A percentile compares a stretch with the other conserved stretches of the same genome.
phyloP scores from a whole-genome alignment of 2,888 invertebrate genomes.

The Limenitis arthemis region DNA sequence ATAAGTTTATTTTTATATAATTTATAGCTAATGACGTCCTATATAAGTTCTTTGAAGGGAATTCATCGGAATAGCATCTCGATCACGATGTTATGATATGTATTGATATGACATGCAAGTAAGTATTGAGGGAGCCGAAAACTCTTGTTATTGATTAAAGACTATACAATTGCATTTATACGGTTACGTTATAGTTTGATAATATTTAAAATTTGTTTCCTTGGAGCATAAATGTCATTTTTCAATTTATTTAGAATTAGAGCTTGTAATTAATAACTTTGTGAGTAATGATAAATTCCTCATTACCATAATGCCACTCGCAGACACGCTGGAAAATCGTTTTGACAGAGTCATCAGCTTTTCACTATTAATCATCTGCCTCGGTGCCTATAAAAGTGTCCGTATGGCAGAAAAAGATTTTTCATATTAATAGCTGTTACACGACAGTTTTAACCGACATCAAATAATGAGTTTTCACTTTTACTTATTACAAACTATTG shows the following conservation, averaged over 20 bases:
- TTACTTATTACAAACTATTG: no score
- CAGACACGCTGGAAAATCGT: constrained; percentile 7
- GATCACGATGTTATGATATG: no score
- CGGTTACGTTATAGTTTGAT: background rate
- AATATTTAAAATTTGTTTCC: background rate
- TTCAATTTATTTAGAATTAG: background rate
- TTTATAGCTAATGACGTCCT: no score
- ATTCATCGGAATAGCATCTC: no score
- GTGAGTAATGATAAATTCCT: constrained; percentile 6
- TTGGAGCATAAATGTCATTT: background rate
- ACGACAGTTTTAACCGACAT: background rate
- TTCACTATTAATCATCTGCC: constrained; percentile 4
- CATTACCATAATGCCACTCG: constrained; percentile 5
- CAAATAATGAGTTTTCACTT: no score
- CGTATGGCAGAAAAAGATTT: background rate
- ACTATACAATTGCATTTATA: no score
- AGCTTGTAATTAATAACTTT: constrained; percentile 1
- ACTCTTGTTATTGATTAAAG: no score
- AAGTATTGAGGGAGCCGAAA: no score
- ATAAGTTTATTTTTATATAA: no score
- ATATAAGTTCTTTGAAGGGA: no score
- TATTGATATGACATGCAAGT: no score
- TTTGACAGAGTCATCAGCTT: constrained; percentile 9
- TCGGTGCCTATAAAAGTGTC: background rate
- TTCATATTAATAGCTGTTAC: background rate